These are phyloP conservation scores for Bettongia penicillata DNA, from an alignment of 2,113 vertebrate genomes.

Conservation along the genomic window DNA sequence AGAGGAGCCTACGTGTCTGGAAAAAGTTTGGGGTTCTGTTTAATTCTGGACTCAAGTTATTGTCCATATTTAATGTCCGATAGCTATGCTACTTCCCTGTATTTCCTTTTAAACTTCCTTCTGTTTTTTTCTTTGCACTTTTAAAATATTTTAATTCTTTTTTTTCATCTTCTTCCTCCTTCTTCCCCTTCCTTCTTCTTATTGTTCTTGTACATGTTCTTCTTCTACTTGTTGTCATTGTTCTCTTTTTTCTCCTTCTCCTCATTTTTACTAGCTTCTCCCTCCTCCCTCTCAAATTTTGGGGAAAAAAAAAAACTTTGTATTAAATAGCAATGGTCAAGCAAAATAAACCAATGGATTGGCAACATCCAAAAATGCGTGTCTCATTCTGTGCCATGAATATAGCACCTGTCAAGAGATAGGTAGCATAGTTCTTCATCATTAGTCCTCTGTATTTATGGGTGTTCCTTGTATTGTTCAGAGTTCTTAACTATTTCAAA, in stretches of 20 bases:
- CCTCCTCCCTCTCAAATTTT: neutral
- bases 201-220: too few relatives aligned
- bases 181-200: too few relatives aligned
- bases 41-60: neutral
- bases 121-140: neutral
- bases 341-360: too few relatives aligned
- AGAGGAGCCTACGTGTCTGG: neutral
- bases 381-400: neutral
- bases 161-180: too few relatives aligned
- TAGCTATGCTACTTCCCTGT: neutral
- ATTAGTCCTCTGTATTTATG: neutral
- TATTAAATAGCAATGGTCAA: too few relatives aligned
- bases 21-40: neutral
- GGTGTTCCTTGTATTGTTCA: neutral
- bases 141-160: neutral
- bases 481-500: neutral
- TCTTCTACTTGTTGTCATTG: too few relatives aligned
- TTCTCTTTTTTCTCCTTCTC: neutral
- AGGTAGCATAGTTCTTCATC: neutral
- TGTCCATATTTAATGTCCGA: neutral
- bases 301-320: neutral
- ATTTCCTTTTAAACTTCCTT: neutral
- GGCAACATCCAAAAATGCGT: too few relatives aligned
- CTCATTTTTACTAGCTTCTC: neutral
- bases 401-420: neutral